phyloP scores from a whole-genome alignment of 2,113 vertebrate genomes.

The Scytalopus superciliaris region DNA sequence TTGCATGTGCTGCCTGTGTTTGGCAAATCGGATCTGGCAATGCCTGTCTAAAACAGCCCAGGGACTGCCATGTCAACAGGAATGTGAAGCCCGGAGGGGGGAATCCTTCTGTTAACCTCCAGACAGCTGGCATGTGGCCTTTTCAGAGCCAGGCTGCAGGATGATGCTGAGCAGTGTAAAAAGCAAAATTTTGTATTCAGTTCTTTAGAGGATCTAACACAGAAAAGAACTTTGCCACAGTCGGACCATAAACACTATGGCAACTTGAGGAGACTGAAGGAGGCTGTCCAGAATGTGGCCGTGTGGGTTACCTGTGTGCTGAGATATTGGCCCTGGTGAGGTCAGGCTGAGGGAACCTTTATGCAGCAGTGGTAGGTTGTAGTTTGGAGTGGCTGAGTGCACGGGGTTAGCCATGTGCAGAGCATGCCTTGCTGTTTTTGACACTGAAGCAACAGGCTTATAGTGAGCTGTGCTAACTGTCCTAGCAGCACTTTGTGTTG shows the following conservation, averaged over 20 bases:
- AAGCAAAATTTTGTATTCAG: neutral
- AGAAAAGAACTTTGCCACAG: neutral
- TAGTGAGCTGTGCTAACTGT: neutral
- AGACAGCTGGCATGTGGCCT: neutral
- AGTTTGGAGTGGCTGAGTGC: neutral
- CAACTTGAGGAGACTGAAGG: neutral
- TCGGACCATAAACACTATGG: neutral
- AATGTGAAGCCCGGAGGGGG: neutral
- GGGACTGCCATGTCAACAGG: neutral
- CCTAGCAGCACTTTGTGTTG: neutral
- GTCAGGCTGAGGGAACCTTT: fast-evolving
- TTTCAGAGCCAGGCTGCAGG: neutral
- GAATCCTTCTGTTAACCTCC: neutral
- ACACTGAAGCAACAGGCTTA: neutral
- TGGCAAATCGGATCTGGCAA: neutral
- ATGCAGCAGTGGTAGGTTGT: neutral
- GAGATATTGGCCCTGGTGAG: neutral
- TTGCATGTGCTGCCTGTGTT: neutral
- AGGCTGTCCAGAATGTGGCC: neutral
- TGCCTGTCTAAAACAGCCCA: neutral
- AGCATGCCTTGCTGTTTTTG: fast-evolving
- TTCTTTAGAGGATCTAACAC: neutral
- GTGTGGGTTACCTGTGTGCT: fast-evolving
- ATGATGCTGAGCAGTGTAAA: neutral
- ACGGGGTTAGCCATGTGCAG: fast-evolving